Base-by-base conservation (phyloP, 2,888 invertebrate species). In the Palloptera scutellata region DNA sequence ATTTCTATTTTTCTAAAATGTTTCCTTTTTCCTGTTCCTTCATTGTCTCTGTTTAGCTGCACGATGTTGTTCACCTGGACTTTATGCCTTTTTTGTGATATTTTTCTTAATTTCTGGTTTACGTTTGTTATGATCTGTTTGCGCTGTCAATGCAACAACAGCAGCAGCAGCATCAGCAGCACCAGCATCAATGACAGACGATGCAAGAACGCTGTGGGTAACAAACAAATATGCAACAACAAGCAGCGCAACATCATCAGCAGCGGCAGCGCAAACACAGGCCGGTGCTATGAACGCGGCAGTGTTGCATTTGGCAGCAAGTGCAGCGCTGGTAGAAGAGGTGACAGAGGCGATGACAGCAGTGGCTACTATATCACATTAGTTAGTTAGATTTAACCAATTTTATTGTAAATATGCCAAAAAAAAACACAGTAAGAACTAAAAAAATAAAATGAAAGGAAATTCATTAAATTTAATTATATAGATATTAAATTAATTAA, bases 301-400 rank as follows among this genome's bases (percentile, higher is more conserved):
- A 30, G 30, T 30, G 30, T 30, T 30, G 6, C 30, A 30, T 30
- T 30, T 48, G 11, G 43, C 43, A 53, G 8, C n/a, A 43, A 55
- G 43, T 48, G 20, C 67, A 42, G 53, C 59, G 15, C 45, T 60
- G 17, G 13, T 54, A 71, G 67, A 69, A 69, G 54, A 41, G 12
- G 55, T 54, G 61, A 60, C 51, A n/a, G 45, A 64, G 58, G 63
- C 70, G 71, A 70, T 75, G 75, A 51, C 61, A 48, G 63, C 72
- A 70, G 74, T 72, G 75, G 74, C 79, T 78, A 76, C 77, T 79
- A 81, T 81, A 81, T 81, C 81, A 78, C 75, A 78, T 78, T 81
- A 81, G 81, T 77, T 81, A 79, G 80, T 75, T 66, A 66, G 66
- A 66, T 55, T 43, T 57, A 61, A 66, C 55, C 61, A 66, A 66